Evolutionary conservation across 2,888 invertebrate species (phyloP).

Genomic region (Euphydryas editha): DNA sequence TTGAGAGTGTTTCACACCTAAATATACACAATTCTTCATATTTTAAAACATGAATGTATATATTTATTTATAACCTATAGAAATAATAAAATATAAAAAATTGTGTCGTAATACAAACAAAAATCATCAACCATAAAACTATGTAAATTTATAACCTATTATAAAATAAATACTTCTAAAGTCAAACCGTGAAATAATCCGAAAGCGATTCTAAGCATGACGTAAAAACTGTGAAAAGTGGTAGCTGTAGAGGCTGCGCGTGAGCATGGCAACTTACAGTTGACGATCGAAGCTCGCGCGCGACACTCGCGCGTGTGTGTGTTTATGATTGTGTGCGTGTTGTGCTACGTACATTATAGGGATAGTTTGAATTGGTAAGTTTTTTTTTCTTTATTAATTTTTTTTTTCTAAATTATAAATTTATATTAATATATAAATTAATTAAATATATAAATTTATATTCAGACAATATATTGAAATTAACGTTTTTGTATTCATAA

Average conservation of each 20-base stretch:
- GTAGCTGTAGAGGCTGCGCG: constrained; percentile 25
- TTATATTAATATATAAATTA: too few species aligned
- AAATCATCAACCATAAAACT: background rate
- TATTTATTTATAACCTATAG: too few species aligned
- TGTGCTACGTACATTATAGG: constrained; percentile 18
- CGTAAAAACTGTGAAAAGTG: constrained; percentile 26
- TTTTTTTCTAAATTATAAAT: too few species aligned
- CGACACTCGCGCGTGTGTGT: constrained; percentile 29
- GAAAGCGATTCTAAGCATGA: constrained; percentile 30
- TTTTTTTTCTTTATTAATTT: constrained; percentile 2
- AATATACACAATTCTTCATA: too few species aligned
- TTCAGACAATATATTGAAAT: too few species aligned
- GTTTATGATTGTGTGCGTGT: constrained; percentile 32
- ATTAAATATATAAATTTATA: too few species aligned
- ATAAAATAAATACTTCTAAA: background rate
- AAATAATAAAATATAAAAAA: background rate
- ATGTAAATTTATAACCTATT: background rate
- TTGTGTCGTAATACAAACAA: background rate
- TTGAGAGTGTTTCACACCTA: too few species aligned
- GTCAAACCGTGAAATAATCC: constrained; percentile 23
- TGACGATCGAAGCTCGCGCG: constrained; percentile 31
- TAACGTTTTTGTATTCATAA: too few species aligned
- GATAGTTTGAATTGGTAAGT: constrained; percentile 22
- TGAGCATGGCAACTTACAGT: constrained; percentile 30
- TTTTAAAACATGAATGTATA: too few species aligned